Evolutionary conservation across 2,113 vertebrate genomes (phyloP).

Genomic region (Bubo scandiacus): DNA sequence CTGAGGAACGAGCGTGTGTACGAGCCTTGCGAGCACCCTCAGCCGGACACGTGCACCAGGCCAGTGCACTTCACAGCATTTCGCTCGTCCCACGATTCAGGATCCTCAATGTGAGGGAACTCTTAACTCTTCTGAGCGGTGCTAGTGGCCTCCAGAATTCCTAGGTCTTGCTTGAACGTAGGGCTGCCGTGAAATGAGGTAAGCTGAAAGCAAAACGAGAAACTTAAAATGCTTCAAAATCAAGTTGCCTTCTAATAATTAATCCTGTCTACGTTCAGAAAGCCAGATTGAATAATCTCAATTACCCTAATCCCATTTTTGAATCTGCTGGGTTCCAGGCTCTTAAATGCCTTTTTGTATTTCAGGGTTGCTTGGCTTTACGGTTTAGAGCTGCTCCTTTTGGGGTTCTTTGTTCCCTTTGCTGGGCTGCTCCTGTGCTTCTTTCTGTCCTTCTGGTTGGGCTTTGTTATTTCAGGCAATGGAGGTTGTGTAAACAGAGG

Average conservation of each 20-base stretch:
- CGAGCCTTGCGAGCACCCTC: background rate
- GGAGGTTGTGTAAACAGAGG: background rate
- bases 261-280: background rate
- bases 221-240: background rate
- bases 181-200: fast-evolving
- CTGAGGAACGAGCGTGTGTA: fast-evolving
- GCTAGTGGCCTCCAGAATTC: fast-evolving
- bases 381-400: background rate
- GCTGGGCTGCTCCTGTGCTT: background rate
- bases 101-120: background rate
- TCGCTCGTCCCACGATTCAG: background rate
- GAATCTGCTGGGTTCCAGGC: background rate
- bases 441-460: background rate
- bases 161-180: background rate
- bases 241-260: background rate
- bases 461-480: background rate
- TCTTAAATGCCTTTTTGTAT: background rate
- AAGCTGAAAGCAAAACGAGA: background rate
- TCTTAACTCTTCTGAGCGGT: background rate
- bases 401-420: background rate
- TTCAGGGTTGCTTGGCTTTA: background rate
- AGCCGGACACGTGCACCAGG: fast-evolving
- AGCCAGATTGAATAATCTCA: background rate
- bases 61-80: fast-evolving
- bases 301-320: background rate